Percentiles rank a stretch among this genome's conserved stretches.
Conservation (phyloP, 30 jellyfish, hydroid and myxozoan species). For the Aurelia aurita complex sp. Pacific region DNA sequence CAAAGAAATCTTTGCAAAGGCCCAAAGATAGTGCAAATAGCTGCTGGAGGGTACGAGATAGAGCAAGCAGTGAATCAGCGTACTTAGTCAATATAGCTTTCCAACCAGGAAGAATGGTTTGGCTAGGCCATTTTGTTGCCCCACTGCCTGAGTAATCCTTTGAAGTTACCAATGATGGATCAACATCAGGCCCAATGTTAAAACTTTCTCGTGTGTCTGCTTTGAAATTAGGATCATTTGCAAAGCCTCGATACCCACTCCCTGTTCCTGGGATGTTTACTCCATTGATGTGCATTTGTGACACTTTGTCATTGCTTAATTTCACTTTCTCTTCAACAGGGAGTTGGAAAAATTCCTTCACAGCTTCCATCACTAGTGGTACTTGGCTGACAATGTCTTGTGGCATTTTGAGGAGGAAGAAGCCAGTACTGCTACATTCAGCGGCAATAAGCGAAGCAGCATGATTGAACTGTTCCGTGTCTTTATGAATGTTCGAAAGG, state of each 20-base stretch:
- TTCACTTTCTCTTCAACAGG: slow-evolving; percentile 8
- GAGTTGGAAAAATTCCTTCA: slow-evolving; percentile 35
- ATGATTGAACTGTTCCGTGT: neutral
- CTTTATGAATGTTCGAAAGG: slow-evolving; percentile 1
- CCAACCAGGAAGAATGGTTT: too few relatives aligned
- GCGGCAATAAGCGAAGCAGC: slow-evolving; percentile 1
- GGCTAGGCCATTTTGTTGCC: too few relatives aligned
- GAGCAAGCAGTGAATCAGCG: slow-evolving; percentile 8
- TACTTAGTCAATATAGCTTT: slow-evolving; percentile 1
- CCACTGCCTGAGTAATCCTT: too few relatives aligned
- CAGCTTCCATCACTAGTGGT: slow-evolving; percentile 23
- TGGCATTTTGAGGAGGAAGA: slow-evolving; percentile 51
- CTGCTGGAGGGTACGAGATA: slow-evolving; percentile 5
- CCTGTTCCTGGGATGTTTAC: slow-evolving; percentile 47
- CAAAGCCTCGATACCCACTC: slow-evolving; percentile 47
- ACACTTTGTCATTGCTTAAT: neutral
- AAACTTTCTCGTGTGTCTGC: slow-evolving; percentile 54
- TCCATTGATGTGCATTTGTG: slow-evolving; percentile 41
- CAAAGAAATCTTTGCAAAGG: slow-evolving; percentile 21
- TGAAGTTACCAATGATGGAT: too few relatives aligned
- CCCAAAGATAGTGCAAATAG: slow-evolving; percentile 42
- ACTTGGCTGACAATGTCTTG: neutral
- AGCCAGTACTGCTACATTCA: slow-evolving; percentile 34
- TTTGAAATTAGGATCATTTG: slow-evolving; percentile 36
- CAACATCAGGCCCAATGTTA: too few relatives aligned